Base-by-base conservation (phyloP, 2,888 invertebrate genomes). In the Protonemura montana region DNA sequence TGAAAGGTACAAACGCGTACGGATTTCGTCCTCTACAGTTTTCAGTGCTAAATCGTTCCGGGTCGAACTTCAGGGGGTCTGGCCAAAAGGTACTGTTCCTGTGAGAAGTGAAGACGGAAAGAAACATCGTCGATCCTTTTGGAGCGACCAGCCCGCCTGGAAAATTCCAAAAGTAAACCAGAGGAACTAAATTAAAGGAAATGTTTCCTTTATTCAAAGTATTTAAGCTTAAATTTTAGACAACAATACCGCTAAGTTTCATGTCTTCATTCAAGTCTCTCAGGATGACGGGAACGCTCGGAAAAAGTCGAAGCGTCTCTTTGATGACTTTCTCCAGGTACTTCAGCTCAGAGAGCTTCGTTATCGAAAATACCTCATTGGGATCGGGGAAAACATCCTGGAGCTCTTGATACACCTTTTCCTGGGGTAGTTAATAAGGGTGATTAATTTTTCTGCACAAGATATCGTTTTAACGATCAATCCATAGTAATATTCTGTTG, bases 251-350 rank as follows among this genome's bases (percentile, higher is more conserved):
- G 25, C 25, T 83, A 0, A 83, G 41, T 0, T 6, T 21, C 25
- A 89, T 59, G 85, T 89, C 89, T 28, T 89, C 87, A 1, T 83
- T 86, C 0, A 89, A 76, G 7, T 76, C 7, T 26, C 90, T 87
- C n/a, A 89, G 76, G 16, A 78, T 82, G 10, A 86, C 13, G 21
- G 94, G 94, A 3, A 95, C 95, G 88, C 95, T 95, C 0, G 95
- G 95, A 88, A 93, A 94, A 13, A 95, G 90, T 83, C 95, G 91
- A 85, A 95, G 89, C 0, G 94, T 92, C 89, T 95, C 95, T 90
- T 95, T 95, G 84, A 95, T 94, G 88, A 95, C 95, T 88, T 93
- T 93, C 88, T 95, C 95, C 88, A 95, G 91, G 89, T 95, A 95
- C 86, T 93, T 92, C 94, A 95, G 94, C 86, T 93, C 92, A 87